These are phyloP conservation scores for Scotopteryx bipunctaria DNA, from an alignment of 2,888 invertebrate genomes.

Conservation along the genomic window DNA sequence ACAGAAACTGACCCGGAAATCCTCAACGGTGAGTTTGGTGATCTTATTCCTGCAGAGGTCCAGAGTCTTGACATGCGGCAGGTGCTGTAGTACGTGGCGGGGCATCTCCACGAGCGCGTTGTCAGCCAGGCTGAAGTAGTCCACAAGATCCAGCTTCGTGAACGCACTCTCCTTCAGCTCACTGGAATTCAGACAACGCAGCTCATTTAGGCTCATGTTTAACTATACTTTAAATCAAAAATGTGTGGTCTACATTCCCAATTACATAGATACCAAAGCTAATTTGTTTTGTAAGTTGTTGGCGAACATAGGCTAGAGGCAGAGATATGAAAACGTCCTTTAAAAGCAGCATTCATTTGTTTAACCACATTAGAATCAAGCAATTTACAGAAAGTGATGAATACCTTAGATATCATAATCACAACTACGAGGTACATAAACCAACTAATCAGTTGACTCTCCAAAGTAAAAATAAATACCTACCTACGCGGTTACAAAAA, in stretches of 20 bases:
- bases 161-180: slow-evolving; percentile 89
- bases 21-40: slow-evolving; percentile 87
- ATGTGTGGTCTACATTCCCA: not conserved
- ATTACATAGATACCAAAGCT: too few relatives aligned
- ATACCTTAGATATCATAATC: not conserved
- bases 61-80: slow-evolving; percentile 90
- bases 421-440: not conserved
- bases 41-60: slow-evolving; percentile 93
- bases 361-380: too few relatives aligned
- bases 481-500: slow-evolving; percentile 51
- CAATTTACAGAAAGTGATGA: too few relatives aligned
- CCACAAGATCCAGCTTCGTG: slow-evolving; percentile 88
- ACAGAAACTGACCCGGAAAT: slow-evolving; percentile 86
- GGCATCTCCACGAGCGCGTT: slow-evolving; percentile 91
- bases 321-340: too few relatives aligned
- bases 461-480: slow-evolving; percentile 58
- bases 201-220: too few relatives aligned
- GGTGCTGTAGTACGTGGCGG: slow-evolving; percentile 87
- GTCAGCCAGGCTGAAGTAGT: slow-evolving; percentile 91
- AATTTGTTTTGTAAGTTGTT: too few relatives aligned
- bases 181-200: slow-evolving; percentile 69
- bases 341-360: too few relatives aligned
- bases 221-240: too few relatives aligned
- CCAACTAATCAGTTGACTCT: slow-evolving; percentile 39
- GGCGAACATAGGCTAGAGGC: too few relatives aligned